Evolutionary conservation across 2,113 vertebrate genomes (phyloP).

Genomic region (Catharus minimus): DNA sequence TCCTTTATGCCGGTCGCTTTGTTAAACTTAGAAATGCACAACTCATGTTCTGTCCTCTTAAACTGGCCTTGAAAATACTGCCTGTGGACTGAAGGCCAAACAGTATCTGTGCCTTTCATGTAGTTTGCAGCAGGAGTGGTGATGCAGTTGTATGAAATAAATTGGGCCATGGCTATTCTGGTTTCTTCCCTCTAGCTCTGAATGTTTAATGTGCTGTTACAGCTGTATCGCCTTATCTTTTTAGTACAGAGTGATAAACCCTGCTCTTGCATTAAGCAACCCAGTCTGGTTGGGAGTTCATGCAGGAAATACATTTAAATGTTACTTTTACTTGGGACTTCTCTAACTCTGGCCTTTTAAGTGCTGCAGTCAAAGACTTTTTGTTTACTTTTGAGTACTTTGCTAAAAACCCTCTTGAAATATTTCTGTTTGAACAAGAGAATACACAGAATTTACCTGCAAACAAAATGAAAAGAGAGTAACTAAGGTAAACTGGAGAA

Average conservation of each 20-base stretch:
- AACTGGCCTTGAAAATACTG: neutral
- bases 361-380: constrained; percentile 2
- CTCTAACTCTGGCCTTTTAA: constrained; percentile 11
- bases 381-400: constrained; percentile 37
- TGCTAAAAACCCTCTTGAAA: neutral
- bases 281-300: neutral
- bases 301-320: constrained; percentile 47
- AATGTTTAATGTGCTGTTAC: constrained; percentile 31
- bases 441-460: neutral
- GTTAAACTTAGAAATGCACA: neutral
- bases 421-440: constrained; percentile 10
- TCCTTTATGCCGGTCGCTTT: neutral
- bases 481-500: neutral
- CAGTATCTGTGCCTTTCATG: neutral
- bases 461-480: neutral
- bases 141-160: neutral
- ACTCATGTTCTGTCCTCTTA: neutral
- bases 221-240: constrained; percentile 17
- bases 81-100: neutral
- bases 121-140: neutral
- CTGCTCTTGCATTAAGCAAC: constrained; percentile 1
- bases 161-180: neutral
- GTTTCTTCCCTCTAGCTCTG: constrained; percentile 25
- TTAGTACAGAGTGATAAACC: constrained; percentile 39
- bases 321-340: constrained; percentile 30